Evolutionary conservation across 2,113 vertebrate genomes (phyloP).

Genomic region (Tiliqua scincoides): DNA sequence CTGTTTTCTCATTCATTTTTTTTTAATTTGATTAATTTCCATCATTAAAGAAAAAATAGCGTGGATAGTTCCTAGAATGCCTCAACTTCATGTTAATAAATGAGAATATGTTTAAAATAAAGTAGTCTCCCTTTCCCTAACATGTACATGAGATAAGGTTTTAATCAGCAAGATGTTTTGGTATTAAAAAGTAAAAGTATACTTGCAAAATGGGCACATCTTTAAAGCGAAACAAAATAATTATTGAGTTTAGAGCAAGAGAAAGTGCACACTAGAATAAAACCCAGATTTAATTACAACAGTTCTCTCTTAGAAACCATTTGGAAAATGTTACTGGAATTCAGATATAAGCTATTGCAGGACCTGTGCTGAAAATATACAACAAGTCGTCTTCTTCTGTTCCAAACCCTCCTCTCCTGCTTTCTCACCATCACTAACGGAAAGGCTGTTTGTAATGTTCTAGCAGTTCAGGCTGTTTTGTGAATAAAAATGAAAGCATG

Average conservation of each 20-base stretch:
- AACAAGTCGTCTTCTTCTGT: constrained; percentile 69
- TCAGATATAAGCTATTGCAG: constrained; percentile 66
- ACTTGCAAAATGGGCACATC: constrained; percentile 46
- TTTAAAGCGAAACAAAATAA: constrained; percentile 54
- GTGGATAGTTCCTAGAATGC: constrained; percentile 86
- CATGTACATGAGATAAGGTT: constrained; percentile 63
- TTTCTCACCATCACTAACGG: constrained; percentile 90
- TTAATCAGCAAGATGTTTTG: constrained; percentile 59
- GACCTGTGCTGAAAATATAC: constrained; percentile 67
- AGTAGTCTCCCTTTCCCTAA: constrained; percentile 78
- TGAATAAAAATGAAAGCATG: constrained; percentile 99
- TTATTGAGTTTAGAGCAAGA: constrained; percentile 67
- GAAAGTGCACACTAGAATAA: constrained; percentile 58
- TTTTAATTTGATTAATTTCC: constrained; percentile 87
- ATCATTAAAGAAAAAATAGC: constrained; percentile 78
- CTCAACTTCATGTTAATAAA: constrained; percentile 85
- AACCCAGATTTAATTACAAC: constrained; percentile 61
- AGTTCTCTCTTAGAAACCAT: constrained; percentile 74
- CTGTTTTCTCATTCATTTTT: constrained; percentile 87
- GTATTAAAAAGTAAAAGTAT: constrained; percentile 60
- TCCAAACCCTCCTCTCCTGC: constrained; percentile 64
- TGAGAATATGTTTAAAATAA: constrained; percentile 82
- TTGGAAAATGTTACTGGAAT: constrained; percentile 71
- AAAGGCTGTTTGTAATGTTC: constrained; percentile 99
- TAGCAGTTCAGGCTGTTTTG: constrained; percentile 98